A percentile compares a stretch with the other conserved stretches of the same genome.
phyloP scores from a whole-genome alignment of 2,113 vertebrate genomes.

The Thermophis baileyi region DNA sequence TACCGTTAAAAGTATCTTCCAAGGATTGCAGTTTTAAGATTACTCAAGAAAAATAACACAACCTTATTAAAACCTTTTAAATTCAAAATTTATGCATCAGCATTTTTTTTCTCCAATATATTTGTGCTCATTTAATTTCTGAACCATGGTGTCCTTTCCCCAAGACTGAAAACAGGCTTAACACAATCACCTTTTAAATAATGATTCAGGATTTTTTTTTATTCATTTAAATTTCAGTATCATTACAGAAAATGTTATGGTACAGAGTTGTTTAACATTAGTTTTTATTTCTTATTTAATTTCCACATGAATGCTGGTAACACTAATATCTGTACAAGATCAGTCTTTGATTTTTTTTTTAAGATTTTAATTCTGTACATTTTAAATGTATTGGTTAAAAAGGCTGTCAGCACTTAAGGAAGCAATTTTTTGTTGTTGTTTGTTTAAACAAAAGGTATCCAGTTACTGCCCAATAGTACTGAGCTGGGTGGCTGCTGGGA shows the following conservation, averaged over 20 bases:
- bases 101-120: not conserved
- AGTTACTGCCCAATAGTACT: conserved; percentile 85
- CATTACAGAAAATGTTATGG: conserved; percentile 99
- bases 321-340: conserved; percentile 99
- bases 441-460: conserved; percentile 94
- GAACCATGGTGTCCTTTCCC: not conserved
- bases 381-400: conserved; percentile 99
- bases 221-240: conserved; percentile 98
- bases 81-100: not conserved
- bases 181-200: conserved; percentile 86
- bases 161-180: conserved; percentile 50
- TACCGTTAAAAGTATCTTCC: not conserved
- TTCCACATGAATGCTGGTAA: conserved; percentile 99
- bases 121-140: conserved; percentile 14
- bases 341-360: conserved; percentile 84
- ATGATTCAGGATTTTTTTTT: conserved; percentile 99
- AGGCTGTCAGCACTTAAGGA: conserved; percentile 99
- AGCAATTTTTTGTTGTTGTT: conserved; percentile 81
- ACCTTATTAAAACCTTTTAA: not conserved
- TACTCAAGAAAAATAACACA: not conserved
- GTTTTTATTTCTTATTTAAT: conserved; percentile 95
- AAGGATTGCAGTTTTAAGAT: not conserved
- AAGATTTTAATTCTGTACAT: conserved; percentile 93
- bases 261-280: conserved; percentile 98
- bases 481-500: conserved; percentile 85